Base-by-base conservation (phyloP, 2,113 vertebrate genomes). In the Microcebus tavaratra region DNA sequence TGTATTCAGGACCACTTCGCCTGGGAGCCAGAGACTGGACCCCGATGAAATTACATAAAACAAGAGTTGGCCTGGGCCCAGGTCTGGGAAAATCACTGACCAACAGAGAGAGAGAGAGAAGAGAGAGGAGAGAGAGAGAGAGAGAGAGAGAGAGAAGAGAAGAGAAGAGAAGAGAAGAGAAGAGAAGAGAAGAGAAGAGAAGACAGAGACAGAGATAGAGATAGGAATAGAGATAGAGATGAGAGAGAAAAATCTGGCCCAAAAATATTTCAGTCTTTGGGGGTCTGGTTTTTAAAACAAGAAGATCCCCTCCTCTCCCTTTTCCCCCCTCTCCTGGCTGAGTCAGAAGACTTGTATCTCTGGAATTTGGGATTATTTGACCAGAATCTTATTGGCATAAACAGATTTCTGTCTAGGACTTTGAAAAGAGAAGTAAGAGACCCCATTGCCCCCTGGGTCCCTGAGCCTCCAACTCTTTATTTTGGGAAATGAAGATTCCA, bases 311-410 rank as follows among this genome's bases (percentile, higher is more conserved):
- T 53, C 42, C 55, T 65, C 79, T 96, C 67, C 93, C 59, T 53
- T 93, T 87, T 29, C 14, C 57, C n/a, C 36, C 90, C 20, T 83
- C 48, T 97, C 61, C 75, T 93, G 82, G 42, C 83, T 95, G 94
- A 97, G 88, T 94, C 96, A 96, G 87, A 90, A 27, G 55, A 92
- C 85, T 90, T 97, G n/a, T 83, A 97, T 96, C 95, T 98, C 79
- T 97, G 97, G 97, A 98, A 97, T 98, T 96, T 96, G 93, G 90
- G 68, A 94, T 96, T 93, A 94, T 96, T 97, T 95, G 93, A 95
- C 90, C 96, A 98, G 97, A 91, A 96, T 96, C 90, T 94, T 81
- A 76, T 82, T 85, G 93, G 76, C 67, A 97, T 97, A 97, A 98
- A 97, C 96, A 97, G 84, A 93, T 89, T 88, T 82, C 82, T 95